A percentile compares a stretch with the other conserved stretches of the same genome.
phyloP scores from a whole-genome alignment of 2,113 vertebrate species.

The Mormoops blainvillei region DNA sequence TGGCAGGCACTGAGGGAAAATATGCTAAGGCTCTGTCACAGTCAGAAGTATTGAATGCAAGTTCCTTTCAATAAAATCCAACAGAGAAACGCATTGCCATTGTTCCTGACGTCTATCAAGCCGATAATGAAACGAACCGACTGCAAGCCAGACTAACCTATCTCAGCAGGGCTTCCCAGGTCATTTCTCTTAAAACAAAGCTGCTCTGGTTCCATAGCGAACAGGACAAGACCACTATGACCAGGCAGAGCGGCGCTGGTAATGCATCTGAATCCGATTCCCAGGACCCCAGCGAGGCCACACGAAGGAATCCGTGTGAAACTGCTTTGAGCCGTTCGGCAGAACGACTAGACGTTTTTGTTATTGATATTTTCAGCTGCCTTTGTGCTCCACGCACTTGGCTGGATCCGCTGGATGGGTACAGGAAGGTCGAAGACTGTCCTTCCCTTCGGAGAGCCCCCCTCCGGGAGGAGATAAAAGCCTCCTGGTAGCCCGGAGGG shows the following conservation, averaged over 20 bases:
- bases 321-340: neutral
- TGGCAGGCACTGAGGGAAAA: neutral
- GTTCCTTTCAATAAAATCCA: neutral
- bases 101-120: neutral
- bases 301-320: neutral
- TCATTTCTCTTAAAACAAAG: slow-evolving; percentile 46
- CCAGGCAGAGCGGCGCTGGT: neutral
- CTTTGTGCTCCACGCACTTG: neutral
- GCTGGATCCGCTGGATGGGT: neutral
- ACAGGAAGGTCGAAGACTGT: slow-evolving; percentile 27
- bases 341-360: slow-evolving; percentile 5
- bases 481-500: neutral
- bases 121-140: neutral
- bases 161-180: neutral
- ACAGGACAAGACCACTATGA: neutral
- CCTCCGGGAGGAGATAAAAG: slow-evolving; percentile 26
- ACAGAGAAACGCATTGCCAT: neutral
- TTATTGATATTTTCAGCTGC: slow-evolving; percentile 1
- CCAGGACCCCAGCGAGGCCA: neutral
- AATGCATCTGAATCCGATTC: slow-evolving; percentile 26
- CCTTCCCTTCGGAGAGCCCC: neutral
- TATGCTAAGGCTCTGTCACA: neutral
- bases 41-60: neutral
- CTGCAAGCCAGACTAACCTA: neutral
- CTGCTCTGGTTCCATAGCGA: neutral